Percentiles rank a stretch among this genome's conserved stretches.
Conservation (phyloP, 2,113 vertebrate species). For the Microcebus lehilahytsara region DNA sequence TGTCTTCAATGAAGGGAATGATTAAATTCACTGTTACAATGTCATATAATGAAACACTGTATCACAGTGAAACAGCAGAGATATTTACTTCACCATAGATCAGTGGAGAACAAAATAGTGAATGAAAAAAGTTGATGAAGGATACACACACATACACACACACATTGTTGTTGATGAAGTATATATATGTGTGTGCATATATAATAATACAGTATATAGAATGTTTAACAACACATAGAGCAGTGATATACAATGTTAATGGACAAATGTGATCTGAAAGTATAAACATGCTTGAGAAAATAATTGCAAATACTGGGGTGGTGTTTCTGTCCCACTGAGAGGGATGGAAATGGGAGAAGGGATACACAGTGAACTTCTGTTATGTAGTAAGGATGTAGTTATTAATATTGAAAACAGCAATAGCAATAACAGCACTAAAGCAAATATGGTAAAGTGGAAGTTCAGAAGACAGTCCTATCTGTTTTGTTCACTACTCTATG, state of each 20-base stretch:
- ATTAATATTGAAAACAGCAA: background rate
- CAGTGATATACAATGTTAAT: background rate
- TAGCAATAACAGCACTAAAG: background rate
- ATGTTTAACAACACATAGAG: background rate
- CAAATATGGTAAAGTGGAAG: no score
- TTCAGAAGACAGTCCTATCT: background rate
- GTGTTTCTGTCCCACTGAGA: background rate
- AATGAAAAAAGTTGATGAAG: background rate
- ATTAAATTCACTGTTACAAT: background rate
- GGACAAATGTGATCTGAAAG: background rate
- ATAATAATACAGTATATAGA: background rate
- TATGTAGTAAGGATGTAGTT: background rate
- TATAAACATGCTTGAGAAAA: background rate
- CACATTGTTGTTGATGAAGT: background rate
- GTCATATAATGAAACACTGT: background rate
- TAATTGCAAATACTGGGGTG: background rate
- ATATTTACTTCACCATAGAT: rapidly evolving
- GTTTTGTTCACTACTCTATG: no score
- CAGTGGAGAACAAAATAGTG: background rate
- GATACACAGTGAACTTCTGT: rapidly evolving
- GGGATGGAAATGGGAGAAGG: background rate
- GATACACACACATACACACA: no score
- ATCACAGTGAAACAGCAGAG: no score
- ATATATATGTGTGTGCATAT: background rate
- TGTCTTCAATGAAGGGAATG: background rate